Conservation (phyloP, 2,888 invertebrate genomes). For the Lathronympha strigana region DNA sequence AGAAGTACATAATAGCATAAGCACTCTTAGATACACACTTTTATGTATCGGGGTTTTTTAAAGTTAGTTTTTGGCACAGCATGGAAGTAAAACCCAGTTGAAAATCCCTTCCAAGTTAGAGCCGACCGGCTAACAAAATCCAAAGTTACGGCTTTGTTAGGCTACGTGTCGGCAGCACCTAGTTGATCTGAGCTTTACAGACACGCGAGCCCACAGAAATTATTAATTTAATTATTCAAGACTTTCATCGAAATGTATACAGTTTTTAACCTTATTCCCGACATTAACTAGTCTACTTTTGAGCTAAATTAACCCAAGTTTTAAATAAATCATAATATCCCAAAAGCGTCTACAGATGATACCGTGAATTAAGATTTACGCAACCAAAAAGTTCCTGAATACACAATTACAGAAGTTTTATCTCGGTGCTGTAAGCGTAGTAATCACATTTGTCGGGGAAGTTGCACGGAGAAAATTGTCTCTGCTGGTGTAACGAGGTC, state of each 20-base stretch:
- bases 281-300: conserved; percentile 22
- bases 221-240: conserved; percentile 11
- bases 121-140: conserved; percentile 22
- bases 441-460: conserved; percentile 76
- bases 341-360: conserved; percentile 55
- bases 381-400: conserved; percentile 73
- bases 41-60: not conserved
- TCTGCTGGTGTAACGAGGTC: conserved; percentile 68
- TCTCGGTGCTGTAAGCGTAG: conserved; percentile 71
- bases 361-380: conserved; percentile 73
- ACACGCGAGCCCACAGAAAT: conserved; percentile 13
- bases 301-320: conserved; percentile 26
- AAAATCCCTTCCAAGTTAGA: conserved; percentile 27
- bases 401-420: conserved; percentile 79
- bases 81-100: conserved; percentile 6
- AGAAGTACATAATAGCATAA: no score
- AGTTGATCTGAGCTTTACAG: conserved; percentile 20
- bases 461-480: conserved; percentile 76
- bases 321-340: conserved; percentile 33
- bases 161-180: conserved; percentile 22
- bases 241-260: conserved; percentile 2
- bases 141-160: conserved; percentile 26
- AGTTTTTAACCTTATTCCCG: conserved; percentile 3
- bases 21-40: no score
- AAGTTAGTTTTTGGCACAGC: not conserved